Evolutionary conservation across 2,888 invertebrate genomes (phyloP), one percentile per base, ranked within the genome.

Genomic region (Limnephilus lunatus): DNA sequence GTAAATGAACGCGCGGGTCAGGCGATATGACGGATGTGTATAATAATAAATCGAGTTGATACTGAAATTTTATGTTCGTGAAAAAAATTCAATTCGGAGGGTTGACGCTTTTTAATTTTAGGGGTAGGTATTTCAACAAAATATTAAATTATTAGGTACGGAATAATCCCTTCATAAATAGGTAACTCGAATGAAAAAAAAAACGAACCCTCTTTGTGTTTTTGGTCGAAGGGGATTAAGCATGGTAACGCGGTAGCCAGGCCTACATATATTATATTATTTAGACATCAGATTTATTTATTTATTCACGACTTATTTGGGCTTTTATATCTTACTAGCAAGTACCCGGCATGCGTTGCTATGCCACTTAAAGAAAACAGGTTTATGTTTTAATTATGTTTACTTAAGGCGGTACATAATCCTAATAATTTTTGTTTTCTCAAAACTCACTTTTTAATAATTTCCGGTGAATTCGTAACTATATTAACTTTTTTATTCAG

Each of bases 1-100:
- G 86, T n/a, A 85, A 85, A 85, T 85, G 48, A 44, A 30, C 15
- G 15, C 30, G 44, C 44, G 11, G 44, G 86, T 39, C 86, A 86
- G 39, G 86, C 86, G 86, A 86, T 44, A 30, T 68, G 68, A 68
- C 2, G 25, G n/a, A 68, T 68, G 68, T 25, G 68, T 68, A 68
- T n/a, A 53, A 68, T n/a, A 53, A 53, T 25, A n/a, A 68, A 0
- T 68, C 2, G 25, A 68, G 25, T 68, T 68, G 68, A 68, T 68
- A 68, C 68, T 68, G 7, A 68, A 25, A 68, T 68, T 68, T 68
- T 25, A n/a, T 68, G 68, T 68, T 68, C 25, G 5, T 68, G 68
- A 68, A 68, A 68, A 68, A 68, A 25, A n/a, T 68, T 68, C 68
- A 68, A 68, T 68, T n/a, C 25, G 7, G 14, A 68, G 19, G 7